A percentile compares a stretch with the other conserved stretches of the same genome.
These are phyloP conservation scores for Pachyuromys duprasi DNA, from an alignment of 2,797 vertebrate genomes.

Conservation along the genomic window DNA sequence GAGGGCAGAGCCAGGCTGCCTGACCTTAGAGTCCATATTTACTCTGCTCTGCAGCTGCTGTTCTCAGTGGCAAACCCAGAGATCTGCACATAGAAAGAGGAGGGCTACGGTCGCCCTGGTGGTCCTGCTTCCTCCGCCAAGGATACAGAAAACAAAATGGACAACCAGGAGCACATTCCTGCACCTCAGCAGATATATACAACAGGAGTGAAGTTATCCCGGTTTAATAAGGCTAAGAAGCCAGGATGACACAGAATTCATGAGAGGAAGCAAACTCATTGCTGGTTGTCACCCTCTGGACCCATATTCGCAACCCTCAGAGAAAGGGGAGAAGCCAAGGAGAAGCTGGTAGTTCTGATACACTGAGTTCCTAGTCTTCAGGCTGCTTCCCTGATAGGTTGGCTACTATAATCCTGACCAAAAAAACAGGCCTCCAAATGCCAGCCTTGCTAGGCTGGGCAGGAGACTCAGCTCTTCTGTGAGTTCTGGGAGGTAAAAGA, in stretches of 20 bases:
- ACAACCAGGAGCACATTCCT: neutral
- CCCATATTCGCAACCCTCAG: neutral
- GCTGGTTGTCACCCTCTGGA: neutral
- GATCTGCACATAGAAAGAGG: neutral
- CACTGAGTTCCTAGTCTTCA: neutral
- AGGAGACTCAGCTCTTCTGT: neutral
- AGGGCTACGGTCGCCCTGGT: accelerated
- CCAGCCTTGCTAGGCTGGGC: neutral
- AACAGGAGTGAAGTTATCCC: neutral
- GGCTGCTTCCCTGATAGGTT: neutral
- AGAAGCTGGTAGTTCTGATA: neutral
- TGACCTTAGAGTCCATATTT: neutral
- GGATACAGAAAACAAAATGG: neutral
- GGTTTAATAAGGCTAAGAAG: neutral
- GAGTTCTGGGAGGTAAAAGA: neutral
- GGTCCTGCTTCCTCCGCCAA: neutral
- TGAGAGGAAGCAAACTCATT: neutral
- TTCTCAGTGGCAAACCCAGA: neutral
- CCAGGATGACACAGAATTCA: neutral
- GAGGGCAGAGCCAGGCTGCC: neutral
- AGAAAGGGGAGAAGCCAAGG: neutral
- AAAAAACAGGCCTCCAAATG: neutral
- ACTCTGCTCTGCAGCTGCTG: neutral
- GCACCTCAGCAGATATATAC: neutral
- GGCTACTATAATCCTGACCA: neutral